Evolutionary conservation across 2,113 vertebrate species (phyloP).

Genomic region (Rafetus swinhoei): DNA sequence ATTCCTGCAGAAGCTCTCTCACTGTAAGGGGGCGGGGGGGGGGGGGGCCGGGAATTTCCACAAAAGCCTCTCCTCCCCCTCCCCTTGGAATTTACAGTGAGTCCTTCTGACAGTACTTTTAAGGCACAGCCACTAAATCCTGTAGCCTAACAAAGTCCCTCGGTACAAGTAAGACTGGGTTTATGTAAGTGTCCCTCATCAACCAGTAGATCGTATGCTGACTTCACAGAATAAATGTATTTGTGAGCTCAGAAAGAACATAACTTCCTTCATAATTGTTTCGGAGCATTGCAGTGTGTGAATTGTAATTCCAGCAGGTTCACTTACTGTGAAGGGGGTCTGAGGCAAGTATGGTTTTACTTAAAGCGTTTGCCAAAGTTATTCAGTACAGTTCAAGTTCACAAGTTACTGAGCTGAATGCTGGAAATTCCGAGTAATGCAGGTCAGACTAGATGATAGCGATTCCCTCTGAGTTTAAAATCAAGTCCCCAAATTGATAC

Average conservation of each 20-base stretch:
- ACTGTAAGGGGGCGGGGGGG: not conserved
- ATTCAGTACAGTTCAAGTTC: fast-evolving
- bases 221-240: not conserved
- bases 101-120: not conserved
- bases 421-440: fast-evolving
- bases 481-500: not conserved
- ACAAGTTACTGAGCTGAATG: fast-evolving
- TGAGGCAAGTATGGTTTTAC: not conserved
- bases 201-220: not conserved
- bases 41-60: not conserved
- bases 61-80: not conserved
- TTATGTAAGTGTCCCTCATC: not conserved
- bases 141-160: not conserved
- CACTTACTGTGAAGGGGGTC: not conserved
- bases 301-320: not conserved
- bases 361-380: not conserved
- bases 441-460: not conserved
- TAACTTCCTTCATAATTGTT: not conserved
- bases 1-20: not conserved
- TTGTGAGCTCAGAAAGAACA: not conserved
- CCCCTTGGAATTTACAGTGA: not conserved
- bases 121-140: not conserved
- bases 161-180: not conserved
- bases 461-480: not conserved
- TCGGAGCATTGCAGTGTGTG: not conserved